A percentile compares a stretch with the other conserved stretches of the same genome.
Evolutionary conservation across 2,888 invertebrate genomes (phyloP).

Genomic region (Nemurella pictetii): DNA sequence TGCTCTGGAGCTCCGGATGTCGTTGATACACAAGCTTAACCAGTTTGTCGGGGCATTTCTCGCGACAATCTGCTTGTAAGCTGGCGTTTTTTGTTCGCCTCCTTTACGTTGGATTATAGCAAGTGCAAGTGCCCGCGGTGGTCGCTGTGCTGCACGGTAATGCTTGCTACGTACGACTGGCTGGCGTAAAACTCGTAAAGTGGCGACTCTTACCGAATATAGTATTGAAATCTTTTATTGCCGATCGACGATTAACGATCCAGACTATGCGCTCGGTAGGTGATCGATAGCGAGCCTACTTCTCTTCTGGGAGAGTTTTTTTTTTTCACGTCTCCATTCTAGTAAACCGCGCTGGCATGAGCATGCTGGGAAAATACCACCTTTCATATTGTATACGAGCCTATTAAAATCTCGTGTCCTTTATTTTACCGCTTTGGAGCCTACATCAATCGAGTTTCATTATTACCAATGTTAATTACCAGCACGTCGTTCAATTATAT

Average conservation of each 20-base stretch:
- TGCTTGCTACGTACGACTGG: background rate
- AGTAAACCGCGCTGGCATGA: background rate
- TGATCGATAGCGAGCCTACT: slow-evolving; percentile 19
- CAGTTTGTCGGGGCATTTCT: slow-evolving; percentile 24
- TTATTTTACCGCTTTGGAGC: background rate
- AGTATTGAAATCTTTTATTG: slow-evolving; percentile 15
- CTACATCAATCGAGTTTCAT: background rate
- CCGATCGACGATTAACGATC: slow-evolving; percentile 18
- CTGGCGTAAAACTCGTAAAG: slow-evolving; percentile 7
- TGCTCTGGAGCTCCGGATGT: slow-evolving; percentile 28
- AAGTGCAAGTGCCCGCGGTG: slow-evolving; percentile 1
- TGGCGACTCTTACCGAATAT: slow-evolving; percentile 21
- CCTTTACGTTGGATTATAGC: background rate
- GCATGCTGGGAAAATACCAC: slow-evolving; percentile 27
- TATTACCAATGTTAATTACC: background rate
- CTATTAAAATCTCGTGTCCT: background rate
- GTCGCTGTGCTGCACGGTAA: background rate
- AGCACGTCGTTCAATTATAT: background rate
- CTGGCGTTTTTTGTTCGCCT: background rate
- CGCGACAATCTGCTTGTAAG: slow-evolving; percentile 23
- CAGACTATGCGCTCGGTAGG: slow-evolving; percentile 7
- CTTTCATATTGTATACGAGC: background rate
- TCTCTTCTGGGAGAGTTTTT: background rate
- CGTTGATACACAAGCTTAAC: slow-evolving; percentile 28
- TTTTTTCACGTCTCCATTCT: background rate